Conservation (phyloP, 1,140 invertebrate genomes). For the Philopotamus ludificatus region DNA sequence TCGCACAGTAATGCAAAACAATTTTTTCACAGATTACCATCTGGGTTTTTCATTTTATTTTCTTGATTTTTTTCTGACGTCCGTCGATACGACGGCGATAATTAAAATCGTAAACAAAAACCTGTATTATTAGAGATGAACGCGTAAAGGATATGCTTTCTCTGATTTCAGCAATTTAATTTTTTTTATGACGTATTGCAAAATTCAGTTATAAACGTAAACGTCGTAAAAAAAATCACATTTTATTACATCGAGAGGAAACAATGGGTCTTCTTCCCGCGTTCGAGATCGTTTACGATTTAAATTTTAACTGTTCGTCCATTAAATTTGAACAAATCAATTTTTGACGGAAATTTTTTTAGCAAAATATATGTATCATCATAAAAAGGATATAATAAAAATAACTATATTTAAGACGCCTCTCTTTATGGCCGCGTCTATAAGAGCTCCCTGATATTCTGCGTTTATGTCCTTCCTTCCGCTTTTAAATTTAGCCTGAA, state of each 20-base stretch:
- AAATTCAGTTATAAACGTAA: slow-evolving; percentile 21
- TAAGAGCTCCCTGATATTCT: too few species aligned
- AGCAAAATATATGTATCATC: slow-evolving; percentile 33
- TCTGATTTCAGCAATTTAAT: too few species aligned
- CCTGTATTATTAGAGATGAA: too few species aligned
- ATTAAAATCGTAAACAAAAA: too few species aligned
- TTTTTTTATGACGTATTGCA: not conserved
- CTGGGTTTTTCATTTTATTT: too few species aligned
- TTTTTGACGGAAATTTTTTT: not conserved
- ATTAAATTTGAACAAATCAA: not conserved
- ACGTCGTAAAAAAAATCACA: slow-evolving; percentile 11
- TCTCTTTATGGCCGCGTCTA: not conserved
- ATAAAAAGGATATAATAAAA: slow-evolving; percentile 39
- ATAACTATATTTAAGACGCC: slow-evolving; percentile 9
- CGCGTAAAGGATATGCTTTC: not conserved
- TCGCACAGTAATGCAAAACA: too few species aligned
- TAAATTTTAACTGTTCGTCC: not conserved
- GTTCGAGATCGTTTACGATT: not conserved
- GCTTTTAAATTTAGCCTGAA: slow-evolving; percentile 36
- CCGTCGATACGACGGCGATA: too few species aligned
- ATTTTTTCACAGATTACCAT: too few species aligned
- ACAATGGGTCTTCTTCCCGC: slow-evolving; percentile 2
- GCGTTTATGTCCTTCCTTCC: slow-evolving; percentile 37
- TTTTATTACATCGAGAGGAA: slow-evolving; percentile 3
- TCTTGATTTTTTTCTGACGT: too few species aligned